These are phyloP conservation scores for Sebastes iracundus DNA, from an alignment of 2,797 vertebrate genomes.

Conservation along the genomic window DNA sequence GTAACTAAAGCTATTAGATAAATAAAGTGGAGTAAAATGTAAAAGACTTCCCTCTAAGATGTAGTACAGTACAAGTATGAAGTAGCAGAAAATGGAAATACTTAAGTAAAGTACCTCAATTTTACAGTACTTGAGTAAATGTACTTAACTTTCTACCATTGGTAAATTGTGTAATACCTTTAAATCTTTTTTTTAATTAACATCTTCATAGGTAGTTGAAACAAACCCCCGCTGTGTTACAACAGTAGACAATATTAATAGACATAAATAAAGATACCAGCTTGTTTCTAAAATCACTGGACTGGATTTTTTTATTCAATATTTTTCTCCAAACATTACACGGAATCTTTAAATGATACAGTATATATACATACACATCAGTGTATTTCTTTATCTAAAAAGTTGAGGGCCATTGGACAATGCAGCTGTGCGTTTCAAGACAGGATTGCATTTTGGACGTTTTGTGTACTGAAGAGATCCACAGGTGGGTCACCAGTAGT, in stretches of 20 bases:
- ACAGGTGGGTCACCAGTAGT: slow-evolving; percentile 55
- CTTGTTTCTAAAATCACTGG: slow-evolving; percentile 74
- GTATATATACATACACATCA: slow-evolving; percentile 85
- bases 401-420: slow-evolving; percentile 78
- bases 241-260: neutral
- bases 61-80: neutral
- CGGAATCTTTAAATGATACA: slow-evolving; percentile 85
- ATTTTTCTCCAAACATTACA: slow-evolving; percentile 85
- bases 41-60: neutral
- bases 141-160: neutral
- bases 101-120: neutral
- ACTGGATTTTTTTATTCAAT: slow-evolving; percentile 84
- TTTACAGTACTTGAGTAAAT: neutral
- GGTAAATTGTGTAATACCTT: neutral
- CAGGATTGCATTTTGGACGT: slow-evolving; percentile 75
- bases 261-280: slow-evolving; percentile 29
- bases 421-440: slow-evolving; percentile 84
- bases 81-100: neutral
- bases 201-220: neutral
- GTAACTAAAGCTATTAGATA: neutral
- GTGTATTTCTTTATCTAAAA: slow-evolving; percentile 85
- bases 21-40: neutral
- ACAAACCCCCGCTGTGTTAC: neutral
- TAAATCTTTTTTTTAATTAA: neutral
- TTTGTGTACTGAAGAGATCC: slow-evolving; percentile 67